Percentiles rank a stretch among this genome's conserved stretches.
These are phyloP conservation scores for Piscicola geometra DNA, from an alignment of 2,888 invertebrate genomes.

Conservation along the genomic window DNA sequence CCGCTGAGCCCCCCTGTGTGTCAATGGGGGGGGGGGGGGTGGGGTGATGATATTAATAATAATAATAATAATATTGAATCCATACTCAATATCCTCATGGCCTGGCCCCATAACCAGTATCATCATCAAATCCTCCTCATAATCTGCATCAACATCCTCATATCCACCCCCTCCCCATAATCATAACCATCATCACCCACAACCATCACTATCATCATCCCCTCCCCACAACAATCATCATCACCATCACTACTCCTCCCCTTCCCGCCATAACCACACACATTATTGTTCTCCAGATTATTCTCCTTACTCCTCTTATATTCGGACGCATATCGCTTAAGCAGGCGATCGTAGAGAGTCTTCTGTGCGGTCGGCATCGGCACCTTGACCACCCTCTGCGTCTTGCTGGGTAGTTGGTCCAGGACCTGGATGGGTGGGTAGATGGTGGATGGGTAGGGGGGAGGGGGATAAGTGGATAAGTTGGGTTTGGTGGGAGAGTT, in stretches of 20 bases:
- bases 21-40: no score
- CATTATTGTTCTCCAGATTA: no score
- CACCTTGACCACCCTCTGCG: not conserved
- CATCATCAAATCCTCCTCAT: no score
- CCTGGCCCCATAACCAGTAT: no score
- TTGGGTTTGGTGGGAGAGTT: not conserved
- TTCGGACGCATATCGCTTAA: not conserved
- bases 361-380: not conserved
- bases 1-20: conserved; percentile 44
- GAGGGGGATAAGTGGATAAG: not conserved
- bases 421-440: conserved; percentile 3
- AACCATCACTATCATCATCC: no score
- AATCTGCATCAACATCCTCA: no score
- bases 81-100: no score
- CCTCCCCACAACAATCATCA: no score
- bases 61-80: not conserved
- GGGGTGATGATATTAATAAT: not conserved
- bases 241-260: no score
- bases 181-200: no score
- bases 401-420: not conserved
- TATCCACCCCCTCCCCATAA: no score
- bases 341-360: not conserved
- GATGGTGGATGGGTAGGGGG: not conserved
- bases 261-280: no score
- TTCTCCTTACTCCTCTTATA: not conserved